These are phyloP conservation scores for Huso huso DNA, from an alignment of 2,797 vertebrate genomes.

Conservation along the genomic window DNA sequence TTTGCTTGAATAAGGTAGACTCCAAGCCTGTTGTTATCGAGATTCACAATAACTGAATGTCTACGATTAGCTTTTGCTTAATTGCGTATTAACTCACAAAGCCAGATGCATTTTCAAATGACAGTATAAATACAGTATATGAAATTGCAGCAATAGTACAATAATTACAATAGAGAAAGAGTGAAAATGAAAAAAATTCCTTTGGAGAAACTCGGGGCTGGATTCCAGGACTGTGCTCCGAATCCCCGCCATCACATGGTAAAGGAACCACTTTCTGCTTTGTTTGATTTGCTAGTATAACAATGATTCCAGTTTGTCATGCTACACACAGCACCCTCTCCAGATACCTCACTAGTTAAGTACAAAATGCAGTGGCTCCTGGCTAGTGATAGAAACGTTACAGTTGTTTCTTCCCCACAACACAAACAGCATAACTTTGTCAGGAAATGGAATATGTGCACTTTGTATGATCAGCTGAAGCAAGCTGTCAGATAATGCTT, in stretches of 20 bases:
- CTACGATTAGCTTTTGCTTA: too few relatives aligned
- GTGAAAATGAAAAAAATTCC: too few relatives aligned
- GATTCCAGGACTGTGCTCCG: slow-evolving; percentile 14
- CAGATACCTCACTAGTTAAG: slow-evolving; percentile 30
- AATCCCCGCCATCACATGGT: slow-evolving; percentile 22
- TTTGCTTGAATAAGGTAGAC: too few relatives aligned
- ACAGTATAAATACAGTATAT: too few relatives aligned
- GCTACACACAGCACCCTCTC: slow-evolving; percentile 27
- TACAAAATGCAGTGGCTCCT: slow-evolving; percentile 29
- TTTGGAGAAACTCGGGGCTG: background rate
- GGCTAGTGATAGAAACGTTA: slow-evolving; percentile 36
- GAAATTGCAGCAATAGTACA: too few relatives aligned
- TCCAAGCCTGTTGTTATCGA: too few relatives aligned
- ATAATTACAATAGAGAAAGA: too few relatives aligned
- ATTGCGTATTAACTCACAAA: too few relatives aligned
- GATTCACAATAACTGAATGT: too few relatives aligned
- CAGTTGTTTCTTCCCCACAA: slow-evolving; percentile 33
- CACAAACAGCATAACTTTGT: slow-evolving; percentile 58
- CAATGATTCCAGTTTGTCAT: slow-evolving; percentile 43
- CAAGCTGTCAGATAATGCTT: slow-evolving; percentile 52
- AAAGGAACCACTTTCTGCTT: slow-evolving; percentile 25
- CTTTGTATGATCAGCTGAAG: slow-evolving; percentile 57
- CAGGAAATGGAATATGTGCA: slow-evolving; percentile 57
- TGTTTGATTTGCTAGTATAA: slow-evolving; percentile 46
- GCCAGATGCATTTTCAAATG: too few relatives aligned